Evolutionary conservation across 2,797 vertebrate species (phyloP).

Genomic region (Buphagus erythrorhynchus): DNA sequence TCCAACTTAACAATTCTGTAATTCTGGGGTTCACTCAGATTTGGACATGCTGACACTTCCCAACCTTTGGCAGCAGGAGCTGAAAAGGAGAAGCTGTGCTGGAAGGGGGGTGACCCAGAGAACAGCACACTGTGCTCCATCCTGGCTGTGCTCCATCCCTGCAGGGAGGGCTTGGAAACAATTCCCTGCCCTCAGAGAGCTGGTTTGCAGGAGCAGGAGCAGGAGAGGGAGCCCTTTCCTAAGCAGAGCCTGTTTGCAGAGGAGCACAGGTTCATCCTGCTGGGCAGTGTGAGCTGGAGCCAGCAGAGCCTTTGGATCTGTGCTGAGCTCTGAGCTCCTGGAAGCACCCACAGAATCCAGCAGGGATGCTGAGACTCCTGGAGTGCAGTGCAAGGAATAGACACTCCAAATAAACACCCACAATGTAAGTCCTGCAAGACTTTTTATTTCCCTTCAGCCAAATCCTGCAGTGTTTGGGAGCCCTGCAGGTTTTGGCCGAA

Average conservation of each 20-base stretch:
- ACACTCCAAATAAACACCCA: not conserved
- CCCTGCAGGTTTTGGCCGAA: not conserved
- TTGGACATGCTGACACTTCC: not conserved
- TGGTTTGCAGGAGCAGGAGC: not conserved
- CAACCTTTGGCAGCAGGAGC: not conserved
- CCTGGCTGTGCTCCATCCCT: not conserved
- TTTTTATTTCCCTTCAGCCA: not conserved
- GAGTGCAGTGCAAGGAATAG: not conserved
- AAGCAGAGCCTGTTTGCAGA: not conserved
- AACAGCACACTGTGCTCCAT: not conserved
- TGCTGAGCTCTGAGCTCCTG: not conserved
- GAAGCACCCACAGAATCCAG: not conserved
- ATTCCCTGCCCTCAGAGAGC: not conserved
- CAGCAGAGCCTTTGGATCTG: not conserved
- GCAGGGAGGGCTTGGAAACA: not conserved
- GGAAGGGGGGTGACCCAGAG: not conserved
- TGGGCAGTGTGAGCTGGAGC: not conserved
- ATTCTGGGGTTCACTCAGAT: not conserved
- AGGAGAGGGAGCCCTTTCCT: constrained; percentile 56
- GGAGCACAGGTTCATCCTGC: fast-evolving
- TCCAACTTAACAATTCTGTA: fast-evolving
- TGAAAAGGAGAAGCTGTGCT: not conserved
- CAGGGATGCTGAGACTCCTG: not conserved
- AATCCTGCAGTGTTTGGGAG: not conserved
- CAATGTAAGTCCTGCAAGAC: not conserved